These are phyloP conservation scores for Potamarius usumacintae DNA, from an alignment of 2,113 vertebrate species.

Conservation along the genomic window DNA sequence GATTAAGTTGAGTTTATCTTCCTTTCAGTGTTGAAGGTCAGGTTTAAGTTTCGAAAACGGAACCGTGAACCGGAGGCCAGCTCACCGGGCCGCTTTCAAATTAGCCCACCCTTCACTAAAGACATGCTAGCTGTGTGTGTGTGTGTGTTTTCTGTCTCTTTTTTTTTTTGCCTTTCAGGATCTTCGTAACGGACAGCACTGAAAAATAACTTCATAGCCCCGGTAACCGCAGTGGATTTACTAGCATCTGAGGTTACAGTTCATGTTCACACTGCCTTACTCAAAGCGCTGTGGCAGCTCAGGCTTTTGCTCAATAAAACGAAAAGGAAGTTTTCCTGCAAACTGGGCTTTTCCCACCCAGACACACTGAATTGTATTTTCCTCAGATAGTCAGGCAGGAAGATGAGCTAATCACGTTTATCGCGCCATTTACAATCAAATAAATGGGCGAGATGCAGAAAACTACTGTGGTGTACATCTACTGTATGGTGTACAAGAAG, in stretches of 20 bases:
- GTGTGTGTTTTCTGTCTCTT: too few relatives aligned
- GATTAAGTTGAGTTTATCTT: too few relatives aligned
- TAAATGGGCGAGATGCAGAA: too few relatives aligned
- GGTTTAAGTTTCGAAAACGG: not conserved
- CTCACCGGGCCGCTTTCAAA: constrained; percentile 46
- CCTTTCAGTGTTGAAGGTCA: not conserved
- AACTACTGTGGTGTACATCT: not conserved
- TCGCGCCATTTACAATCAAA: too few relatives aligned
- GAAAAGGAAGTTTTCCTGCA: too few relatives aligned
- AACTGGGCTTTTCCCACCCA: too few relatives aligned
- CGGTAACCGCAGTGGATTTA: not conserved
- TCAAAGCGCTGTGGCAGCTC: not conserved
- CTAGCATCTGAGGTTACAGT: not conserved
- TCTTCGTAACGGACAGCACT: not conserved
- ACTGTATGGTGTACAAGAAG: not conserved
- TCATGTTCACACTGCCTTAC: not conserved
- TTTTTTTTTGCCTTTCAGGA: too few relatives aligned
- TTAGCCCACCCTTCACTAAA: constrained; percentile 11
- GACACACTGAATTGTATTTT: too few relatives aligned
- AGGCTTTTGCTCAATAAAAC: too few relatives aligned
- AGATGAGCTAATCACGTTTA: too few relatives aligned
- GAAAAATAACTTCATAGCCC: not conserved
- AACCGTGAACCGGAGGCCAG: constrained; percentile 34
- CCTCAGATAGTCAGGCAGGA: too few relatives aligned
- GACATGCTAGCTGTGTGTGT: not conserved